Evolutionary conservation across 2,113 vertebrate species (phyloP).

Genomic region (Seriola quinqueradiata): DNA sequence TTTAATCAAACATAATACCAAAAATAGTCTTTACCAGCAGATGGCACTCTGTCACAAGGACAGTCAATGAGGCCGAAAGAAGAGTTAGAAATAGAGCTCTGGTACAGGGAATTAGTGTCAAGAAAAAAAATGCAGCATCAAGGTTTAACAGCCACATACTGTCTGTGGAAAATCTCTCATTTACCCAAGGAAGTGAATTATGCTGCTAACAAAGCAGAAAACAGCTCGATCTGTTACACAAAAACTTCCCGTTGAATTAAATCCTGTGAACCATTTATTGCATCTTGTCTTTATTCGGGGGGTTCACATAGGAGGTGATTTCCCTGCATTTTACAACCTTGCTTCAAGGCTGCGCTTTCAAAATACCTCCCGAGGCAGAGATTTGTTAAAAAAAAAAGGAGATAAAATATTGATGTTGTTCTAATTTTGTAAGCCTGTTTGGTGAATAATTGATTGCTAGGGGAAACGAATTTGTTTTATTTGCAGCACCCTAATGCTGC

Average conservation of each 20-base stretch:
- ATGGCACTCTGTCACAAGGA: constrained; percentile 62
- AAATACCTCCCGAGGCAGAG: constrained; percentile 26
- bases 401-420: constrained; percentile 67
- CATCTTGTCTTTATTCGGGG: constrained; percentile 8
- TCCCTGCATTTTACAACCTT: constrained; percentile 19
- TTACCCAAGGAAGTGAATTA: constrained; percentile 21
- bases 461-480: constrained; percentile 46
- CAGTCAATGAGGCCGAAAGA: not conserved
- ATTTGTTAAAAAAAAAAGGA: constrained; percentile 19
- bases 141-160: constrained; percentile 5
- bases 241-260: constrained; percentile 31
- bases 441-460: constrained; percentile 68
- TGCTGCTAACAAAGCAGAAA: constrained; percentile 19
- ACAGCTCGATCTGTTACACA: constrained; percentile 10
- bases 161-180: constrained; percentile 29
- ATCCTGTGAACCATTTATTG: constrained; percentile 11
- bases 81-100: constrained; percentile 9
- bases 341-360: constrained; percentile 19
- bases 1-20: not conserved
- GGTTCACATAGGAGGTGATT: constrained; percentile 13
- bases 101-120: constrained; percentile 45
- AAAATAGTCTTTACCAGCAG: constrained; percentile 60
- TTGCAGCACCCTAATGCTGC: constrained; percentile 7
- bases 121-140: constrained; percentile 38
- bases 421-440: constrained; percentile 63